Conservation (phyloP, 2,888 invertebrate genomes). For the Tricholauxania praeusta region DNA sequence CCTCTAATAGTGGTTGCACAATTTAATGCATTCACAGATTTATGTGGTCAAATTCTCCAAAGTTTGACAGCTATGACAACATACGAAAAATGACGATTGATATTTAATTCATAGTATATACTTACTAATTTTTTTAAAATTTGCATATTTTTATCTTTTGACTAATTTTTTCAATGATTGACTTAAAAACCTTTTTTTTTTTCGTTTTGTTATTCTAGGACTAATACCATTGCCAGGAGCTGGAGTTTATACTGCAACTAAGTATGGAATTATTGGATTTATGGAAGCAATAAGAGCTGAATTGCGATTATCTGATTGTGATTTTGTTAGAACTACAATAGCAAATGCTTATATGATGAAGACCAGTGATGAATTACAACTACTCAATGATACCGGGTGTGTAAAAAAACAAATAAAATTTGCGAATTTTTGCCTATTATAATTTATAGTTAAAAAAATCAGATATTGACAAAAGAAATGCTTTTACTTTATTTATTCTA, state of each 20-base stretch:
- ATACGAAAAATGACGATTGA: too few species aligned
- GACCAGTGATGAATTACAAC: conserved; percentile 64
- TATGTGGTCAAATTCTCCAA: too few species aligned
- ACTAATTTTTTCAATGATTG: conserved; percentile 4
- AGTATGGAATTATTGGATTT: conserved; percentile 68
- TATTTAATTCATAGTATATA: background rate
- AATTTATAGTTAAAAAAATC: too few species aligned
- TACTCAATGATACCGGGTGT: conserved; percentile 64
- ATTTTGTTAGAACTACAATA: conserved; percentile 63
- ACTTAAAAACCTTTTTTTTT: background rate
- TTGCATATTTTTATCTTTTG: background rate
- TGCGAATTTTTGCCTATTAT: too few species aligned
- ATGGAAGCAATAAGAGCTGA: conserved; percentile 66
- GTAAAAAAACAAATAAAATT: conserved; percentile 7
- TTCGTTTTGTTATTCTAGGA: conserved; percentile 49
- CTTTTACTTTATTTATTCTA: too few species aligned
- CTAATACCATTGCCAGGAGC: conserved; percentile 63
- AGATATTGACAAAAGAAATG: too few species aligned
- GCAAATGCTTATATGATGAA: conserved; percentile 68
- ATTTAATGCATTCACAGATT: too few species aligned
- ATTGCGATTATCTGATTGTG: conserved; percentile 64
- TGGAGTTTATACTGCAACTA: conserved; percentile 68
- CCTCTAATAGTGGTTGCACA: too few species aligned
- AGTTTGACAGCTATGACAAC: too few species aligned
- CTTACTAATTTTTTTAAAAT: too few species aligned